Base-by-base conservation (phyloP, 2,113 vertebrate genomes). In the Blennius ocellaris region DNA sequence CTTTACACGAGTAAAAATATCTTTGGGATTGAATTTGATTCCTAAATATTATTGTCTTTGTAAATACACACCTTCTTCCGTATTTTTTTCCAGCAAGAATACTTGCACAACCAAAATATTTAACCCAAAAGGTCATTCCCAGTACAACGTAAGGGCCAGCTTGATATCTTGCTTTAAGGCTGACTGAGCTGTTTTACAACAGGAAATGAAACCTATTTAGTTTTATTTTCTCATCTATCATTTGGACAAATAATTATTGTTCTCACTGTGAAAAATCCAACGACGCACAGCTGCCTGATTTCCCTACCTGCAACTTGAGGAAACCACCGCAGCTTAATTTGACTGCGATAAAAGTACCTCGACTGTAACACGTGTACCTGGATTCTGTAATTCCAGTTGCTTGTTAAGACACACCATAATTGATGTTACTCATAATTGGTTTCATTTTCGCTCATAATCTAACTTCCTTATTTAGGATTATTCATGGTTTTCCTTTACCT, bases 381-480 rank as follows among this genome's bases (percentile, higher is more conserved):
- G 21, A 30, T 4, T 30, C 21, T 30, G 21, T 30, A 30, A 30
- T 2, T 30, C 21, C 21, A 30, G 21, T 30, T 30, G 21, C 21
- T 30, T 30, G 21, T 30, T 30, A 67, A 63, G 59, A 69, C 43
- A 68, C 57, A 76, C 52, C 48, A 52, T 15, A 55, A 43, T 62
- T 69, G 49, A 60, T 78, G 49, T 79, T 85, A 80, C 78, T 50
- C 76, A 47, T 74, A 68, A 70, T 84, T 87, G 80, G 64, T 63
- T 62, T 40, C 68, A 37, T 48, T 58, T 61, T 75, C 30, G 53
- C 40, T 76, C 68, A 51, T 54, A 39, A 87, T 76, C 58, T 68
- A 76, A 79, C 59, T 71, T 67, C 51, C 76, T 50, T 66, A 51
- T 59, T 41, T 52, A 36, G 50, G 59, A 52, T 36, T 80, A 60